Evolutionary conservation across 2,888 invertebrate genomes (phyloP), one percentile per base, ranked within the genome.

Genomic region (Eristalinus aeneus): DNA sequence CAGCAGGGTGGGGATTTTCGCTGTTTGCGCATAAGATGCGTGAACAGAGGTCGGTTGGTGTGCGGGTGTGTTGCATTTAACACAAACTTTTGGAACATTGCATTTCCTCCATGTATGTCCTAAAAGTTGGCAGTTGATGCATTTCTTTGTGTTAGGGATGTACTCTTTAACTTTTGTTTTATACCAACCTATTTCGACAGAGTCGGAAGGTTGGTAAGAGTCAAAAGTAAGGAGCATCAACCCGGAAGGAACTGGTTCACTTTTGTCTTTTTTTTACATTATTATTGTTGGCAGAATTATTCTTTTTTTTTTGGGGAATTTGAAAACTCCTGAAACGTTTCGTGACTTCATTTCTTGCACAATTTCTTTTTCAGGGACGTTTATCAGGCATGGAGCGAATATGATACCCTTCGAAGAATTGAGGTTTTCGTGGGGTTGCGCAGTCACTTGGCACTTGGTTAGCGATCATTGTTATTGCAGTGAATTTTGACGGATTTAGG

Each of bases 91-190:
- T 3, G 16, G 20, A 10, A 16, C 16, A n/a, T 23, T 36, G 32
- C 69, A 69, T 46, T 36, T 34, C 20, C 54, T 67, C 4, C n/a
- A 10, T 3, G 61, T 69, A 39, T 60, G 61, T 1, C 77, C 58
- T 1, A 75, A 58, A 23, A 23, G 34, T 34, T 75, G 75, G 22
- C 75, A 67, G 11, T 69, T 68, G n/a, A 31, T n/a, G 12, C 71
- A 78, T 5, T 64, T 61, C 77, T 71, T 71, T 10, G 77, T 71
- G 53, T 69, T 78, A 3, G 71, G 71, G 23, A 63, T 36, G 31
- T 71, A 69, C 10, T 69, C 53, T 11, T 56, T 39, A 1, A 78
- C 31, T n/a, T 69, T 53, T 5, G 32, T n/a, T 16, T 32, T 61
- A 11, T 69, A 23, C 58, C 56, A 78, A 2, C 61, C 60, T 9